Conservation (phyloP, 2,113 vertebrate species). For the Strigops habroptila region DNA sequence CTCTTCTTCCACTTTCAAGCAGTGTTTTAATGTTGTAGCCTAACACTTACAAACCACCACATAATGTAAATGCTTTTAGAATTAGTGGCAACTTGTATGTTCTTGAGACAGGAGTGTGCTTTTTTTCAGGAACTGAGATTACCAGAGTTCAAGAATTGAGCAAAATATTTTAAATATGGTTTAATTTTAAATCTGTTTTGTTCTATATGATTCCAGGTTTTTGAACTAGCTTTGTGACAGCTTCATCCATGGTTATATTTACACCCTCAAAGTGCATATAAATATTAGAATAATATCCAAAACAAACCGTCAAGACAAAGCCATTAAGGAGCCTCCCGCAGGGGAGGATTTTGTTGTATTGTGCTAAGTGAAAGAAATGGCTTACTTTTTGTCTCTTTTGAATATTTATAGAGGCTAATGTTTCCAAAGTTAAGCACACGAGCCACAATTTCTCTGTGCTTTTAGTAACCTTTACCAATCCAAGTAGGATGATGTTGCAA, state of each 20-base stretch:
- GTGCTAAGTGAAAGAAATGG: constrained; percentile 6
- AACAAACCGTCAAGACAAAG: constrained; percentile 35
- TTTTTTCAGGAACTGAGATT: constrained; percentile 2
- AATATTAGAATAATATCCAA: constrained; percentile 45
- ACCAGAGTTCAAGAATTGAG: not conserved
- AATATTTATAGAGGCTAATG: constrained; percentile 28
- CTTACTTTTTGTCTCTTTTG: not conserved
- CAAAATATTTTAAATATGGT: not conserved
- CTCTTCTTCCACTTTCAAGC: not conserved
- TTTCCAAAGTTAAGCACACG: not conserved
- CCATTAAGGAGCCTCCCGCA: constrained; percentile 1
- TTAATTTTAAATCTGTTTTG: not conserved
- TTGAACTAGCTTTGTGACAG: not conserved
- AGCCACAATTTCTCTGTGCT: constrained; percentile 3
- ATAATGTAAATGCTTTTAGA: not conserved
- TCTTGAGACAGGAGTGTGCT: not conserved
- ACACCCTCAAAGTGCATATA: constrained; percentile 8
- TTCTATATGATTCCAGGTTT: not conserved
- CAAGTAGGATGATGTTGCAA: not conserved
- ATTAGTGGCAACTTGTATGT: not conserved
- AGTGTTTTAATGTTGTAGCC: not conserved
- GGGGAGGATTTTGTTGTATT: not conserved
- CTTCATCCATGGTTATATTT: constrained; percentile 10
- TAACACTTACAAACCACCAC: not conserved
- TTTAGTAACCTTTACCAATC: not conserved